Base-by-base conservation (phyloP, 2,888 invertebrate species). In the Drosophila mimica region DNA sequence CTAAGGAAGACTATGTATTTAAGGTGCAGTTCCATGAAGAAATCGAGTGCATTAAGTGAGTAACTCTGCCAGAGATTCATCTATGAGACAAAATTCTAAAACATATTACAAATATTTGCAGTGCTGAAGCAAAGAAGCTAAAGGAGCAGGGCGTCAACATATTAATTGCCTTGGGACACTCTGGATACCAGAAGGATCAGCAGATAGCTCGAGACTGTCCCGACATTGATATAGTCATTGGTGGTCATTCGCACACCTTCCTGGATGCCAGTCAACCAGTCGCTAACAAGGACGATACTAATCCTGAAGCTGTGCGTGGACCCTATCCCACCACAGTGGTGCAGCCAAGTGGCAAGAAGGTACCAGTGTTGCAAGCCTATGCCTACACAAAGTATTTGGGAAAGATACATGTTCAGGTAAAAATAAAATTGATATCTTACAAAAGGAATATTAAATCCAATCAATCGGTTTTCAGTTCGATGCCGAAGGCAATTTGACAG, bases 341-440 rank as follows among this genome's bases (percentile, higher is more conserved):
- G 13, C 97, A 97, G 92, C 77, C 92, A 9, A 95, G 94, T 65
- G 96, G 97, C 1, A 95, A 95, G 92, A 93, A 94, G 73, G 96
- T 96, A 2, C 97, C 97, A 0, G 97, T 97, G 0, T 97, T 98
- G 0, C 98, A 98, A 93, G 98, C 97, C 1, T 98, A 96, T 88
- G 97, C 97, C 0, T 97, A 96, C 89, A 98, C 98, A 0, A 98
- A 98, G 93, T 98, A 98, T 92, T 93, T 98, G 72, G 98, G 98
- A 0, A 95, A 95, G 88, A 93, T 98, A 30, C 94, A 95, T 68
- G 88, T 95, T 76, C 95, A 78, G 85, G 92, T 92, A 72, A 25
- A 25, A 25, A 25, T 25, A 25, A 25, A 25, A 25, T 25, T 25
- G 25, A 25, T 25, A 25, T 25, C 25, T 25, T 25, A 25, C 25